Evolutionary conservation across 1,140 invertebrate genomes (phyloP), one percentile per base, ranked within the genome.

Genomic region (Thalassaphorura encarpata): DNA sequence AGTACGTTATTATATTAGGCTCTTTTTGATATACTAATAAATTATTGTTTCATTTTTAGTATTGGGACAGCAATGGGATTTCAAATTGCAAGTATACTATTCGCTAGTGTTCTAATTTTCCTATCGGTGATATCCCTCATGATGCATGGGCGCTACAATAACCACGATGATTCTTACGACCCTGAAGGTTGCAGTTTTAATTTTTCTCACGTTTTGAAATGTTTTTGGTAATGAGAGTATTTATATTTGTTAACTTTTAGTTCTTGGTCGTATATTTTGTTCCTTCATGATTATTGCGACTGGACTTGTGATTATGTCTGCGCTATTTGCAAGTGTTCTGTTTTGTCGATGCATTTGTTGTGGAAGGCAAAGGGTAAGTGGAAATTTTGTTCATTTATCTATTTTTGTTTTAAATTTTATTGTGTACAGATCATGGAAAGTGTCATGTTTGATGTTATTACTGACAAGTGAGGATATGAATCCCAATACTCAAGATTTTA

Each of bases 51-150:
- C 24, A 42, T n/a, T 29, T 19, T 48, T 28, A 50, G 45, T 13
- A 47, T 56, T 39, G 54, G 54, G 23, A 36, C 33, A 16, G 15
- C 54, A 21, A 47, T 56, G 43, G 54, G 54, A n/a, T 36, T 56
- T 18, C 54, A 56, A 40, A 56, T 56, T 18, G 28, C 45, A 36
- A 42, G 43, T 8, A 23, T 26, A 13, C 8, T 39, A 2, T 2
- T 49, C 3, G 13, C 18, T 6, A 2, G 24, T 8, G 21, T 56
- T 16, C 33, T 47, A 3, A 16, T 49, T 26, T 8, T 56, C 18
- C 40, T 48, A 8, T 27, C 54, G 4, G n/a, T 26, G 5, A 47
- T 56, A 16, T 56, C 54, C n/a, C 54, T 56, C 23, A n/a, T 54
- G 3, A n/a, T 21, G 21, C 52, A 54, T 36, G 52, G 52, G 5